Evolutionary conservation across 2,888 invertebrate genomes (phyloP), one percentile per base, ranked within the genome.

Genomic region (Danaus chrysippus): DNA sequence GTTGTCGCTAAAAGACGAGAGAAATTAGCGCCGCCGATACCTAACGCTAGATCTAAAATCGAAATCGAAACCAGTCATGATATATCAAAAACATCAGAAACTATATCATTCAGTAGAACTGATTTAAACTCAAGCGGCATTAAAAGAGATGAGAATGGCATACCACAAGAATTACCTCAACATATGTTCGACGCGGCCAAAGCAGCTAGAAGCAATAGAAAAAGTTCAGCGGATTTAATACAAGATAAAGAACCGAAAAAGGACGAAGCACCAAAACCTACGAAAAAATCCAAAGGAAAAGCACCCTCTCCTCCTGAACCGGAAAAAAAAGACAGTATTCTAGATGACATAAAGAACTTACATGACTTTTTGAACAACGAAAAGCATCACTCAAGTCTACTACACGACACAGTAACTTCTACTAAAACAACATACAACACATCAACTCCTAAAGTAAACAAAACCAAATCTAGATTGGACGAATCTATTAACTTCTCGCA

Each of bases 121-220:
- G 92, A 91, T 68, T 73, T 92, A 0, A 92, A 91, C 71, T 92
- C 91, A 46, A 93, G 93, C 61, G 93, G 93, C 43, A 93, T 93
- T 34, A 92, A 91, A 76, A 77, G 93, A 70, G 92, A 92, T 71
- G 84, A 91, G 68, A 89, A 93, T 73, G 91, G 93, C 42, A 92
- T 95, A 71, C 94, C 94, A 56, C 93, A 94, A 73, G 95, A 95
- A 74, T 89, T 95, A 68, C 95, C 95, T 3, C 92, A 92, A 63
- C 94, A 94, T 68, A 94, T 95, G 87, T 85, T 94, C 64, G 93
- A 94, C 59, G 95, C 95, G 0, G 95, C 94, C 0, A 92, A 93
- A 77, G 94, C 93, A 1, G 95, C 95, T 0, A 88, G 93, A 69
- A 92, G 91, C 62, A 95, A 95, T 69, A 88, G 95, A 56, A 94